Conservation (phyloP, 2,888 invertebrate genomes). For the Microctonus brassicae region DNA sequence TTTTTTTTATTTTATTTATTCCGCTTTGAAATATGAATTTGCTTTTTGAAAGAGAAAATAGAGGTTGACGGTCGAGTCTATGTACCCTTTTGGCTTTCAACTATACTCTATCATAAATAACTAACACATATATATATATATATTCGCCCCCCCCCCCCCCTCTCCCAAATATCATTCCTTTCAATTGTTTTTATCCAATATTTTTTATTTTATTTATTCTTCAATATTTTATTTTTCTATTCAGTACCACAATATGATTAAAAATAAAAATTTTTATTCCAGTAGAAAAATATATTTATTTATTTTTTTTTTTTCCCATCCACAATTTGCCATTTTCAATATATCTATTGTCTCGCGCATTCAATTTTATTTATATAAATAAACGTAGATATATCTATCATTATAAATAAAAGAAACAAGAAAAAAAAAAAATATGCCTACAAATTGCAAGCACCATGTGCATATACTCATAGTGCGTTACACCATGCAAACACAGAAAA, state of each 20-base stretch:
- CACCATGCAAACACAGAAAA: background rate
- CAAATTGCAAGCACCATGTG: conserved; percentile 25
- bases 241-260: background rate
- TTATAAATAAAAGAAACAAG: background rate
- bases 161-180: conserved; percentile 41
- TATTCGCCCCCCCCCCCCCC: conserved; percentile 9
- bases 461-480: conserved; percentile 3
- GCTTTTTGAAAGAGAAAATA: conserved; percentile 50
- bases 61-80: conserved; percentile 25
- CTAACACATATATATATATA: conserved; percentile 17
- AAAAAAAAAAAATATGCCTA: background rate
- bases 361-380: too few species aligned
- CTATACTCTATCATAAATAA: conserved; percentile 32
- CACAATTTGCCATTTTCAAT: conserved; percentile 6
- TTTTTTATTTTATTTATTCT: conserved; percentile 36
- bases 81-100: conserved; percentile 14
- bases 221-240: conserved; percentile 22
- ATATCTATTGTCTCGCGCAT: background rate
- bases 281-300: background rate
- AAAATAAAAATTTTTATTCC: background rate
- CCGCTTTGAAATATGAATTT: conserved; percentile 61
- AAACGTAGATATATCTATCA: too few species aligned
- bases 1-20: conserved; percentile 22
- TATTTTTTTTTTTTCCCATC: background rate
- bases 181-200: conserved; percentile 54